Evolutionary conservation across 2,888 invertebrate genomes (phyloP).

Genomic region (Cistogaster globosa): DNA sequence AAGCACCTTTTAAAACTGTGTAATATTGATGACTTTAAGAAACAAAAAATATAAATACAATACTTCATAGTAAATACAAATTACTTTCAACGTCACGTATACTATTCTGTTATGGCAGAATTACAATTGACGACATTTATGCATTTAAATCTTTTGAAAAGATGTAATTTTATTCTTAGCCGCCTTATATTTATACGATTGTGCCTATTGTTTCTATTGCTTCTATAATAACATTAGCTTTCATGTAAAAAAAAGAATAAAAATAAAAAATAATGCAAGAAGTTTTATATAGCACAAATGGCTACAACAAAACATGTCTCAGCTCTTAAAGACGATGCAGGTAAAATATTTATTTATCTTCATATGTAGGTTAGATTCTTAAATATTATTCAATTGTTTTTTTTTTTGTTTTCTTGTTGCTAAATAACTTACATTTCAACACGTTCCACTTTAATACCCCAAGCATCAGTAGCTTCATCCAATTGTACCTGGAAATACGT

Average conservation of each 20-base stretch:
- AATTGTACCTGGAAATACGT: conserved; percentile 85
- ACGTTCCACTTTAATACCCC: conserved; percentile 97
- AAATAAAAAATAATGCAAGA: not conserved
- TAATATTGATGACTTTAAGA: too few species aligned
- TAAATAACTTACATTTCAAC: conserved; percentile 94
- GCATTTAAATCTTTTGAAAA: not conserved
- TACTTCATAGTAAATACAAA: too few species aligned
- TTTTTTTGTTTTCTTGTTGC: not conserved
- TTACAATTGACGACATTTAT: too few species aligned
- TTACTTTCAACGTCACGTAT: too few species aligned
- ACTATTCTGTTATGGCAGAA: too few species aligned
- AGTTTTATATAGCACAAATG: not conserved
- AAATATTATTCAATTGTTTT: conserved; percentile 25
- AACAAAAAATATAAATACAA: too few species aligned
- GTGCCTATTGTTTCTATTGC: not conserved
- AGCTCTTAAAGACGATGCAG: conserved; percentile 35
- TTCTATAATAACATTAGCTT: not conserved
- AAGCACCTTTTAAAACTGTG: too few species aligned
- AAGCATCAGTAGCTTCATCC: conserved; percentile 95
- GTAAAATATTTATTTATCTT: conserved; percentile 32
- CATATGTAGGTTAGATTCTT: conserved; percentile 45
- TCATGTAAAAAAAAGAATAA: conserved; percentile 6
- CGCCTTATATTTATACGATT: not conserved
- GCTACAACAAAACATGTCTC: not conserved
- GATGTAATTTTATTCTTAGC: not conserved